Conservation (phyloP, 2,113 vertebrate genomes). For the Oriolus oriolus region DNA sequence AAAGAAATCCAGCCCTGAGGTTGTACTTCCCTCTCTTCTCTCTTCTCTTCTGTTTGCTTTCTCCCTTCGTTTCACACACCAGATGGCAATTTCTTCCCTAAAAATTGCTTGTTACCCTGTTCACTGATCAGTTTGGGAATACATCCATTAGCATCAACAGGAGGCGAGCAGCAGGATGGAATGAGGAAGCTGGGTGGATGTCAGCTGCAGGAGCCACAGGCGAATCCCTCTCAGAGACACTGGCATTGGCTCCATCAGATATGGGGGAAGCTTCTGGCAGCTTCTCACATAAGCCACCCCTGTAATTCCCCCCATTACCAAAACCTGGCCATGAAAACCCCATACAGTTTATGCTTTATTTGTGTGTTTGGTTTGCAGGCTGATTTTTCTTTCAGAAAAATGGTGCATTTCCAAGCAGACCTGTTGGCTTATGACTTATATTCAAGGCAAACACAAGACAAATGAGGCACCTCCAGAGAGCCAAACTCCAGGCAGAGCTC, state of each 20-base stretch:
- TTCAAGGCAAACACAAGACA: neutral
- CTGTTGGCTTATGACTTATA: neutral
- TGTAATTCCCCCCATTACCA: neutral
- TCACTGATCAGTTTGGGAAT: neutral
- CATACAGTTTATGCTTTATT: neutral
- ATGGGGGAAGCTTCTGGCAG: neutral
- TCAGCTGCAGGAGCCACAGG: neutral
- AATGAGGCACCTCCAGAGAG: neutral
- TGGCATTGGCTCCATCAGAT: too few relatives aligned
- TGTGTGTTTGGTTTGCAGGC: neutral
- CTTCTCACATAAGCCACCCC: neutral
- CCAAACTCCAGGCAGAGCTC: neutral
- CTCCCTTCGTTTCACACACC: neutral
- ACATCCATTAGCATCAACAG: neutral
- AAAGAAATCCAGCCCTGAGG: neutral
- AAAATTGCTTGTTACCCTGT: neutral
- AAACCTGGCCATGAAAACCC: neutral
- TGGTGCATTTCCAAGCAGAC: neutral
- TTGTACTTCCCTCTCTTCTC: neutral
- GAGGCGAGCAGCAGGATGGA: neutral
- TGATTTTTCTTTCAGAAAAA: neutral
- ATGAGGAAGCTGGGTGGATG: neutral
- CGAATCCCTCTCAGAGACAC: rapidly evolving
- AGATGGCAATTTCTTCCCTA: neutral
- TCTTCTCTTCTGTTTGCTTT: neutral